Percentiles rank a stretch among this genome's conserved stretches.
These are phyloP conservation scores for Ernsta delagoae DNA, from an alignment of 2,888 invertebrate species.

Conservation along the genomic window DNA sequence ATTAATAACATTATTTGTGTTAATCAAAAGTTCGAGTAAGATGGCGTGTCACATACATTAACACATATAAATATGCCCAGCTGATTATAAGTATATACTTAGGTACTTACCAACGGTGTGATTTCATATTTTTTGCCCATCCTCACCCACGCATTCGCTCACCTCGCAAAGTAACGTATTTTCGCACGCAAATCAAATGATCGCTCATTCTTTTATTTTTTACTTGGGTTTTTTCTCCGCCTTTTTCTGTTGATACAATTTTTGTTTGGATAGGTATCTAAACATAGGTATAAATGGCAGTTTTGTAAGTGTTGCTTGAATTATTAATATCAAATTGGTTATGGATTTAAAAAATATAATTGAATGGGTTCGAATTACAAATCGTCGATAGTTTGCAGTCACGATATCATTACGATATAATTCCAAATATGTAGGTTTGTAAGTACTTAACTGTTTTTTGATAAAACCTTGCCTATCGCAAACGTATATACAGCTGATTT, in stretches of 20 bases:
- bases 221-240: constrained; percentile 34
- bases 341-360: background rate
- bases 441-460: background rate
- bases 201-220: constrained; percentile 56
- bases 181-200: constrained; percentile 63
- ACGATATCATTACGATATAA: constrained; percentile 13
- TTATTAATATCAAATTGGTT: constrained; percentile 1
- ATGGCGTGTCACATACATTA: background rate
- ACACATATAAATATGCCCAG: too few species aligned
- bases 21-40: too few species aligned
- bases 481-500: too few species aligned
- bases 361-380: background rate
- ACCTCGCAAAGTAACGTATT: constrained; percentile 73
- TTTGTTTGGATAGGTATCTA: background rate
- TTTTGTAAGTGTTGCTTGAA: constrained; percentile 9
- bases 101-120: constrained; percentile 40
- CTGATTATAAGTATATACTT: constrained; percentile 40
- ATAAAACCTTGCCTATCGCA: background rate
- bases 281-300: too few species aligned
- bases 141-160: constrained; percentile 60
- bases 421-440: background rate
- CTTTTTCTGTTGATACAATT: constrained; percentile 5
- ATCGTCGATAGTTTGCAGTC: constrained; percentile 6
- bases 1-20: too few species aligned
- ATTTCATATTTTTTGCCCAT: constrained; percentile 43